A percentile compares a stretch with the other conserved stretches of the same genome.
These are phyloP conservation scores for Rhynchopsitta pachyrhyncha DNA, from an alignment of 2,113 vertebrate genomes.

Conservation along the genomic window DNA sequence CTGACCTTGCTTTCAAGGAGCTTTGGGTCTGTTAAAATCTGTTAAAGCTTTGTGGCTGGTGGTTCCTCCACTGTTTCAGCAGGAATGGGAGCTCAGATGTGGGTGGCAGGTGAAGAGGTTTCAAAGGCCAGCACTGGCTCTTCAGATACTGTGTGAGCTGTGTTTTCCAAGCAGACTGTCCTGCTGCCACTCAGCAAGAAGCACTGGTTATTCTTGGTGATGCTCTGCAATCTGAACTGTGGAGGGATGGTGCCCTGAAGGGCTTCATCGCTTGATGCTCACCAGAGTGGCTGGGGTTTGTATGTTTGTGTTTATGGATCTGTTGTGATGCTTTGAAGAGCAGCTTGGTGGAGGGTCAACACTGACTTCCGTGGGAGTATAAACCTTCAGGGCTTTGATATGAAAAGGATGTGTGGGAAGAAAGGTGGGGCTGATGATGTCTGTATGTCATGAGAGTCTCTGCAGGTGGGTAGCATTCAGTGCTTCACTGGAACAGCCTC, in stretches of 20 bases:
- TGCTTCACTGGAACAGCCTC: not conserved
- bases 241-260: not conserved
- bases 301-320: not conserved
- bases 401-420: not conserved
- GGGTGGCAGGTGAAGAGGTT: not conserved
- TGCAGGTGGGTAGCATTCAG: not conserved
- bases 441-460: not conserved
- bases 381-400: not conserved
- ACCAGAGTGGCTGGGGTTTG: not conserved
- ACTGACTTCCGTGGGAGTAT: not conserved
- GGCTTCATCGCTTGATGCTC: accelerated
- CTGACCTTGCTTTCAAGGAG: not conserved
- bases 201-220: not conserved
- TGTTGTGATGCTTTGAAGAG: not conserved
- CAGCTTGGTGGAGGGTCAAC: not conserved
- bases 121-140: not conserved
- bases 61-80: not conserved
- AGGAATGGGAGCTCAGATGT: not conserved
- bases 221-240: not conserved
- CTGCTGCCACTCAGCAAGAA: not conserved
- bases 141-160: not conserved
- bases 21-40: not conserved
- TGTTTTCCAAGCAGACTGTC: not conserved
- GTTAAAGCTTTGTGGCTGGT: not conserved
- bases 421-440: not conserved